Percentiles rank a stretch among this genome's conserved stretches.
Conservation (phyloP, 1,140 invertebrate genomes). For the Drosophila albomicans region DNA sequence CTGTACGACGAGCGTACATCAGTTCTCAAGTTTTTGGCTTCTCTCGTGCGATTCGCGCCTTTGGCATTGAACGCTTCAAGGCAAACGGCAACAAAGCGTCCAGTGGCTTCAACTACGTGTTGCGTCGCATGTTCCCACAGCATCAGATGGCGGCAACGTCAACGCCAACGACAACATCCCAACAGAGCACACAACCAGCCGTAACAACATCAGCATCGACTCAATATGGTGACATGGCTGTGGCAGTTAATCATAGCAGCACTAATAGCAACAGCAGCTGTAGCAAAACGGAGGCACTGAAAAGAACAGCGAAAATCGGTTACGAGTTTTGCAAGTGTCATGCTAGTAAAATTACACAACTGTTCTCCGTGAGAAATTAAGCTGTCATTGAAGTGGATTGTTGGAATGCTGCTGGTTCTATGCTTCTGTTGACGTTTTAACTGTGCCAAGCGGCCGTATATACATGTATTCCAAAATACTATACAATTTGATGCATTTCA, state of each 20-base stretch:
- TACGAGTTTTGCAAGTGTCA: conserved; percentile 91
- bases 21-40: conserved; percentile 95
- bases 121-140: conserved; percentile 89
- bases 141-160: conserved; percentile 46
- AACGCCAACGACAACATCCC: conserved; percentile 50
- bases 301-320: conserved; percentile 90
- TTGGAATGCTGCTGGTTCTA: conserved; percentile 1
- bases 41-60: conserved; percentile 93
- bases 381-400: background rate
- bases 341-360: conserved; percentile 87
- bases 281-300: conserved; percentile 88
- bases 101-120: conserved; percentile 92
- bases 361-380: conserved; percentile 83
- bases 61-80: conserved; percentile 94
- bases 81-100: conserved; percentile 93
- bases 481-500: conserved; percentile 75
- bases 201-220: background rate
- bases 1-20: conserved; percentile 92
- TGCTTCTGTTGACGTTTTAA: background rate
- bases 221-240: conserved; percentile 17
- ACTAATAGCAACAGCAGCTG: conserved; percentile 78
- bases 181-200: conserved; percentile 1
- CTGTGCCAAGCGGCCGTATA: conserved; percentile 64
- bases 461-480: conserved; percentile 60
- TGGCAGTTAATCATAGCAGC: conserved; percentile 35